Evolutionary conservation across 1,140 invertebrate genomes (phyloP), one percentile per base, ranked within the genome.

Genomic region (Drosophila athabasca): DNA sequence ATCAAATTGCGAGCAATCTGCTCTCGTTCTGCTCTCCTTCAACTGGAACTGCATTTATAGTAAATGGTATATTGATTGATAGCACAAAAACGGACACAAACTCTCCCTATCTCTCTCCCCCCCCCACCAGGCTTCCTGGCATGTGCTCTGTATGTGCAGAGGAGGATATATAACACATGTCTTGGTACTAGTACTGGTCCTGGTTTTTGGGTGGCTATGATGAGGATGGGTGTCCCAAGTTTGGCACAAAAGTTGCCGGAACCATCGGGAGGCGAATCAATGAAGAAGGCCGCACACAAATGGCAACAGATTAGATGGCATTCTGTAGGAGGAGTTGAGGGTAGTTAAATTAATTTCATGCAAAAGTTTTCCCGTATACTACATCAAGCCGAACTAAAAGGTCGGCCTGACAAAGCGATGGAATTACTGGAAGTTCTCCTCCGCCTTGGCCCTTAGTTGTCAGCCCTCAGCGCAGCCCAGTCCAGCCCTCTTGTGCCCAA

Each of bases 31-130:
- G 15, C 65, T 19, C 39, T 50, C 31, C 39, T 49, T 69, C 41
- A 74, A 54, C 59, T 48, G 72, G 62, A 62, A 76, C 51, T 76
- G 67, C 51, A 76, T 59, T 64, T 85, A 77, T 51, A 80, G 82
- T 81, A 84, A 85, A 85, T 85, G 76, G 82, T 75, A 62, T 74
- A 87, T 87, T 85, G 81, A 85, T 87, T 85, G 69, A 62, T 81
- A 41, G 59, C n/a, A 24, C 71, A 54, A 39, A 9, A 35, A 35
- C 31, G 9, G 31, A 62, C 49, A 49, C 62, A 24, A 41, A 19
- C 50, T 41, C 49, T 29, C 24, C 50, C 6, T 53, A 15, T 15
- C 17, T 19, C 17, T n/a, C 17, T 19, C 17, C 17, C 17, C 17
- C 17, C 17, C 17, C 17, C 17, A 0, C 17, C 17, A 1, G 17